Evolutionary conservation across 2,113 vertebrate species (phyloP), one percentile per base, ranked within the genome.

Genomic region (Rattus rattus): DNA sequence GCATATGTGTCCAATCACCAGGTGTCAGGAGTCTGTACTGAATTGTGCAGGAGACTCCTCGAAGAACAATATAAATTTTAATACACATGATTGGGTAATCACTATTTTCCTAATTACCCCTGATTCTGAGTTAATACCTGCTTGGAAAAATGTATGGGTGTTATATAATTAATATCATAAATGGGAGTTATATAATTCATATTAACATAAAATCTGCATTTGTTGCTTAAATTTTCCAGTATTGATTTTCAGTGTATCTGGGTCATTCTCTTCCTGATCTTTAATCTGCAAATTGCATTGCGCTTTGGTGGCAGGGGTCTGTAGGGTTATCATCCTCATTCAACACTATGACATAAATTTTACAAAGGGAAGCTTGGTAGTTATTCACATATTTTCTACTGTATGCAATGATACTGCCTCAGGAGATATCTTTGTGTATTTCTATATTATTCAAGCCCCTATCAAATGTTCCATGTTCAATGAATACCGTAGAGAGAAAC

Each of bases 41-140:
- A 17, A 7, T 13, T 26, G 5, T 54, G 0, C 13, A 28, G 6
- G 39, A 69, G 1, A 86, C 1, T 4, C 19, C 47, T 70, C 26
- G 10, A 85, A 16, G 28, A 79, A 43, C 36, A 10, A n/a, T 13
- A 43, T 26, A 5, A 1, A 89, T 92, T 24, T 77, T 43, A 67
- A 14, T 77, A 20, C 14, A 76, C 76, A 94, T 56, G 9, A 76
- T 69, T 83, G 12, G 17, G 33, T 4, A 5, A 1, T 36, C 16
- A 54, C 39, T 24, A 56, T 33, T 39, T 5, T 75, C 14, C 61
- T 72, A 11, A 30, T 49, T 9, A 14, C 1, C 3, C 6, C 39
- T 49, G 49, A 2, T 1, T 94, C 10, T 76, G 12, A 70, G 12
- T 52, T 61, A 19, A 65, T 17, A 13, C 33, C 16, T 13, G 1